Base-by-base conservation (phyloP, 2,113 vertebrate species). In the Mobula birostris region DNA sequence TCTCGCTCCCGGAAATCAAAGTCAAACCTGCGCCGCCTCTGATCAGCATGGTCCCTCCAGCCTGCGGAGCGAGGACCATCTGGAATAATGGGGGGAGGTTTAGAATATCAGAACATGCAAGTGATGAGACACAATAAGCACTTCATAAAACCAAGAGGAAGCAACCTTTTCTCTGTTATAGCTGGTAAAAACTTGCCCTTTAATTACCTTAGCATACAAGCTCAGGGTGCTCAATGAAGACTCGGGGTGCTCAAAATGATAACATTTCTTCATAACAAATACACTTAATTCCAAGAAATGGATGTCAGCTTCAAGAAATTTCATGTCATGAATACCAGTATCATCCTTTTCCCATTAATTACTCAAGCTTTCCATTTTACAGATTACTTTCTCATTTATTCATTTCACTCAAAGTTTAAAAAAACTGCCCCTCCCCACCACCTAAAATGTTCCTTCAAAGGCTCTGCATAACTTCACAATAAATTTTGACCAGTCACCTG, bases 41-140 rank as follows among this genome's bases (percentile, higher is more conserved):
- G 96, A 94, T 96, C 97, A 0, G 5, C 6, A 68, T 98, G 98
- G 72, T 99, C 98, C 94, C 98, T 97, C 98, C 98, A 99, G 94
- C 98, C 98, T 36, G 98, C 98, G 82, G 98, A 98, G 87, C 98
- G 98, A 83, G 98, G 98, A 77, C 97, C 97, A 92, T 98, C 98
- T 98, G 94, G 80, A 61, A 32, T 36, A 24, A 94, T 1, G 56
- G n/a, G 48, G 2, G 7, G 61, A 6, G 29, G 56, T 7, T 83
- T 63, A 70, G 32, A 61, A 7, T 4, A 24, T 40, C 61, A 29
- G 15, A 11, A 58, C 14, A 27, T 0, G 19, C 19, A 17, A 15
- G 58, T 5, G 78, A 24, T 21, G 12, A 19, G 15, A 88, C 7
- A 48, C 36, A 15, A 77, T 24, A 63, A 48, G 27, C 36, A 87